phyloP scores from a whole-genome alignment of 2,113 vertebrate genomes.

The Cynocephalus volans region DNA sequence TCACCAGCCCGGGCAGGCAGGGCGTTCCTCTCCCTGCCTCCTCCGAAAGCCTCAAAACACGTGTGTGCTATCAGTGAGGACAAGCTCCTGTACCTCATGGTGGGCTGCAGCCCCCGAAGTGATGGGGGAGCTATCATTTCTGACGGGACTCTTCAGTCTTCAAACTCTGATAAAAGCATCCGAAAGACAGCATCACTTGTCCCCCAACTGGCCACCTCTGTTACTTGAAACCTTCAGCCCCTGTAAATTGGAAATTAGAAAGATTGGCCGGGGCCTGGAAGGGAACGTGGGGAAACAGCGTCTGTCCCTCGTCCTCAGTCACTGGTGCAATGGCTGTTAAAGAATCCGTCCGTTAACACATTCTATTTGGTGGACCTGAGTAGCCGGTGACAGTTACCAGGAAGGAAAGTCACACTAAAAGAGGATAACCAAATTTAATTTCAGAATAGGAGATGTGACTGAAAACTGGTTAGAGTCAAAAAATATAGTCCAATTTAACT shows the following conservation, averaged over 20 bases:
- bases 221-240: not conserved
- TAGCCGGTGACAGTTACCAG: not conserved
- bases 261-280: not conserved
- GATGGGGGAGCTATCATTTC: fast-evolving
- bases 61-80: not conserved
- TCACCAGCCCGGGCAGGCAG: not conserved
- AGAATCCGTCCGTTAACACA: fast-evolving
- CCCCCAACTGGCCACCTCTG: not conserved
- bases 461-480: not conserved
- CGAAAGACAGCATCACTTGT: not conserved
- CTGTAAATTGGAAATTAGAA: not conserved
- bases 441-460: not conserved
- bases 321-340: fast-evolving
- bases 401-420: not conserved
- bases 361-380: not conserved
- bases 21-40: not conserved
- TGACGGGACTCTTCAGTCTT: fast-evolving
- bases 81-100: fast-evolving
- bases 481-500: not conserved
- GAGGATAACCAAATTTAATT: not conserved
- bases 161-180: not conserved
- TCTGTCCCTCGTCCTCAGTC: fast-evolving
- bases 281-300: no score
- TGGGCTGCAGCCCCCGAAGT: not conserved
- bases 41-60: no score